phyloP scores from a whole-genome alignment of 2,113 vertebrate genomes.

The Gymnorhina tibicen region DNA sequence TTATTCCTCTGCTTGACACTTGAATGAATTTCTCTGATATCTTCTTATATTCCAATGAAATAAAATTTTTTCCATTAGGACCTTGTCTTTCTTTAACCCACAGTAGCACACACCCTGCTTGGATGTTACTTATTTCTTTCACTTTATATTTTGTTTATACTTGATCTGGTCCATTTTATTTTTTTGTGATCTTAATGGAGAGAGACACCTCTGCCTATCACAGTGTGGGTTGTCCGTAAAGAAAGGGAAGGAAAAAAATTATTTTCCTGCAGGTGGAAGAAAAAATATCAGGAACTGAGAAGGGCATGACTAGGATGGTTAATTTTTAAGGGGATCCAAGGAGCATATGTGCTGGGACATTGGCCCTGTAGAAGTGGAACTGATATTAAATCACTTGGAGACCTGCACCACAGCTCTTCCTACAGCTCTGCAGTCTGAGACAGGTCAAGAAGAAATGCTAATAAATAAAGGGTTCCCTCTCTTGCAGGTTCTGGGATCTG shows the following conservation, averaged over 20 bases:
- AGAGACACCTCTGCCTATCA: neutral
- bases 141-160: neutral
- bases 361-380: neutral
- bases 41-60: neutral
- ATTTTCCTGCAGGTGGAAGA: neutral
- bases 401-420: neutral
- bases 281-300: neutral
- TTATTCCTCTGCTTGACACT: neutral
- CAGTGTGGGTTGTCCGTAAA: neutral
- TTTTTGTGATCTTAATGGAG: neutral
- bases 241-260: neutral
- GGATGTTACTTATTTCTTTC: neutral
- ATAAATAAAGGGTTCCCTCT: neutral
- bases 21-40: neutral
- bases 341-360: neutral
- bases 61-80: neutral
- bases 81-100: neutral
- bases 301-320: neutral
- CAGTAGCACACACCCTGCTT: neutral
- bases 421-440: neutral
- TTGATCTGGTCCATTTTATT: neutral
- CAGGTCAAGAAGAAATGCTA: neutral
- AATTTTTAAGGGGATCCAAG: neutral
- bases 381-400: neutral
- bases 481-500: neutral